These are phyloP conservation scores for Teleiodes luculella DNA, from an alignment of 2,888 invertebrate species.

Conservation along the genomic window DNA sequence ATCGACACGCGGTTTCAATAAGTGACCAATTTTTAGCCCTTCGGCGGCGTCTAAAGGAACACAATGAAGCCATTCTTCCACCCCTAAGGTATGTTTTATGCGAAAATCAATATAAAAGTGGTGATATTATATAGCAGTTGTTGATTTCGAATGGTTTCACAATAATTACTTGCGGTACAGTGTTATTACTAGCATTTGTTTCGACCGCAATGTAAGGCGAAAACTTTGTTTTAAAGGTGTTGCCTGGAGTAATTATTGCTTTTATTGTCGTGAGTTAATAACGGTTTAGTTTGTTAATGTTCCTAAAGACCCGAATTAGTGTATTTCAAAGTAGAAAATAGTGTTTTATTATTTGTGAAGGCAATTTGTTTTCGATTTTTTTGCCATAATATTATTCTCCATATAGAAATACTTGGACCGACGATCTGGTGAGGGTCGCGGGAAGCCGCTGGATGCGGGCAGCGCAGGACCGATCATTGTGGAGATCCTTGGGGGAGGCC, in stretches of 20 bases:
- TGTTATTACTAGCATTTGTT: conserved; percentile 44
- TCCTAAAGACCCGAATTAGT: neutral
- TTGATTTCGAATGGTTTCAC: conserved; percentile 53
- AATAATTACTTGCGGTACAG: conserved; percentile 49
- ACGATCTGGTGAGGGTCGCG: too few relatives aligned
- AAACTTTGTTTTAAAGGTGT: conserved; percentile 41
- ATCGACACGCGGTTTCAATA: neutral
- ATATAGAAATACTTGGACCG: too few relatives aligned
- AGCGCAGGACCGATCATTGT: too few relatives aligned
- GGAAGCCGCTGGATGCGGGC: too few relatives aligned
- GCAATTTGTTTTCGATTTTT: too few relatives aligned
- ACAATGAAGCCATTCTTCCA: neutral
- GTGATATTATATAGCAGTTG: conserved; percentile 48
- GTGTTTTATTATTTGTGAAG: neutral
- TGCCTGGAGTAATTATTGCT: conserved; percentile 37
- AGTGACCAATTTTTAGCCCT: conserved; percentile 4
- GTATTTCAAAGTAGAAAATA: neutral
- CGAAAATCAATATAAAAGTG: conserved; percentile 1
- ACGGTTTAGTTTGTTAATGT: neutral
- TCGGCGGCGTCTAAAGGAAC: neutral
- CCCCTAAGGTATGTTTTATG: neutral
- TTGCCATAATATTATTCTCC: too few relatives aligned
- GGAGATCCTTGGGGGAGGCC: too few relatives aligned
- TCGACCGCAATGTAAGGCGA: conserved; percentile 47
- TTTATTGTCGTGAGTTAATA: conserved; percentile 19